Percentiles rank a stretch among this genome's conserved stretches.
Conservation (phyloP, 2,113 vertebrate genomes). For the Planiliza haematocheilus region DNA sequence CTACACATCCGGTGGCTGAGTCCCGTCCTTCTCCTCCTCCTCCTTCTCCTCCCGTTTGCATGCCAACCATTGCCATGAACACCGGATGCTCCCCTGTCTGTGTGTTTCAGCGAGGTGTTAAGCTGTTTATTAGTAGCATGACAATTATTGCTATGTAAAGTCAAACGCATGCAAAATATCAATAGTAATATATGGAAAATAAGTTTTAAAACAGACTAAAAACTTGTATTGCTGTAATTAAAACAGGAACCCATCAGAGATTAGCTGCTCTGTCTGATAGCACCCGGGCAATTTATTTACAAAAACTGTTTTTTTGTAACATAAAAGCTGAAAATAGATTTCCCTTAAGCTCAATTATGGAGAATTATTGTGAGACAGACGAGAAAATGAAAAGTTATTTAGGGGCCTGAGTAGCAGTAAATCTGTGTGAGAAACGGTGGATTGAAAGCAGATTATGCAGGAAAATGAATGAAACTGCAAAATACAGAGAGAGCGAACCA, state of each 20-base stretch:
- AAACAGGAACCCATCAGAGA: slow-evolving; percentile 1
- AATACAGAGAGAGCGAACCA: not conserved
- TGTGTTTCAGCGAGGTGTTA: slow-evolving; percentile 50
- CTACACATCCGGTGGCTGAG: slow-evolving; percentile 76
- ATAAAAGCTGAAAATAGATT: slow-evolving; percentile 5
- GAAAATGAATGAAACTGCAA: slow-evolving; percentile 29
- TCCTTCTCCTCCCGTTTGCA: slow-evolving; percentile 10
- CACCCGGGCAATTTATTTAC: slow-evolving; percentile 10
- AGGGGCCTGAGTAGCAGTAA: not conserved
- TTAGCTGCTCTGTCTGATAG: slow-evolving; percentile 1
- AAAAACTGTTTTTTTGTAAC: slow-evolving; percentile 1
- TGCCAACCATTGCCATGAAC: slow-evolving; percentile 52
- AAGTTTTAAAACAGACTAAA: slow-evolving; percentile 8
- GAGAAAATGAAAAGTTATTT: slow-evolving; percentile 23
- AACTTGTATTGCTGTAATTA: not conserved
- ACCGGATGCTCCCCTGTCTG: slow-evolving; percentile 57
- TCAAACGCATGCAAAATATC: not conserved
- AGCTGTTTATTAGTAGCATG: slow-evolving; percentile 52
- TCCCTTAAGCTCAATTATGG: slow-evolving; percentile 1
- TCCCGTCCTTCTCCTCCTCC: slow-evolving; percentile 63
- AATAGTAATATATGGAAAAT: not conserved
- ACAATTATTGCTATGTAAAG: not conserved
- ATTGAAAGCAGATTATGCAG: not conserved
- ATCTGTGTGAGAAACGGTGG: slow-evolving; percentile 22
- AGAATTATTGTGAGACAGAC: slow-evolving; percentile 17